Percentiles rank a stretch among this genome's conserved stretches.
These are phyloP conservation scores for Lucilia cuprina DNA, from an alignment of 1,140 invertebrate species.

Conservation along the genomic window DNA sequence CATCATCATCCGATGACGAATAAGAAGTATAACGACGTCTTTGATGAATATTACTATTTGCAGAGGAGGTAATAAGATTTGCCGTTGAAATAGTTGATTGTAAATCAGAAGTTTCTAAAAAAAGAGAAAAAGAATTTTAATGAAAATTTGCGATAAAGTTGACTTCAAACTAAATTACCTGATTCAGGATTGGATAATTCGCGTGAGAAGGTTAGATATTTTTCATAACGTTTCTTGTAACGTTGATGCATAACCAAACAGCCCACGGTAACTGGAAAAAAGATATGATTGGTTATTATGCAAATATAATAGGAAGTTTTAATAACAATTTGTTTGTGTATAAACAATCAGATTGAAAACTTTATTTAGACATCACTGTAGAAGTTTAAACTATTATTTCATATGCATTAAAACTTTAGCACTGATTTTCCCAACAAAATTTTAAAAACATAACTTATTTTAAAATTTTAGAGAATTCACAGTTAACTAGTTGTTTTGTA, in stretches of 20 bases:
- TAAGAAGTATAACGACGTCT: conserved; percentile 54
- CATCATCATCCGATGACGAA: conserved; percentile 59
- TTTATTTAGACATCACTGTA: conserved; percentile 43
- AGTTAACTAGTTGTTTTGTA: neutral
- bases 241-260: conserved; percentile 79
- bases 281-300: conserved; percentile 35
- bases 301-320: neutral
- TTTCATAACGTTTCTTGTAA: conserved; percentile 67
- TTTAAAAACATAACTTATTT: neutral
- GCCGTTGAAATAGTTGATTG: conserved; percentile 58
- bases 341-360: conserved; percentile 57
- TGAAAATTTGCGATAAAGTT: neutral
- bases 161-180: conserved; percentile 43
- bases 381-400: neutral
- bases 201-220: conserved; percentile 63
- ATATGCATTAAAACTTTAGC: neutral
- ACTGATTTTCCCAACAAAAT: neutral
- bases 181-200: conserved; percentile 60
- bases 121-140: neutral
- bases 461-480: neutral
- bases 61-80: conserved; percentile 51
- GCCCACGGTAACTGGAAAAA: conserved; percentile 71
- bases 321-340: neutral
- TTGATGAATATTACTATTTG: conserved; percentile 36
- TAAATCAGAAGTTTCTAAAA: conserved; percentile 45